These are phyloP conservation scores for Furcula furcula DNA, from an alignment of 2,888 invertebrate species.

Conservation along the genomic window DNA sequence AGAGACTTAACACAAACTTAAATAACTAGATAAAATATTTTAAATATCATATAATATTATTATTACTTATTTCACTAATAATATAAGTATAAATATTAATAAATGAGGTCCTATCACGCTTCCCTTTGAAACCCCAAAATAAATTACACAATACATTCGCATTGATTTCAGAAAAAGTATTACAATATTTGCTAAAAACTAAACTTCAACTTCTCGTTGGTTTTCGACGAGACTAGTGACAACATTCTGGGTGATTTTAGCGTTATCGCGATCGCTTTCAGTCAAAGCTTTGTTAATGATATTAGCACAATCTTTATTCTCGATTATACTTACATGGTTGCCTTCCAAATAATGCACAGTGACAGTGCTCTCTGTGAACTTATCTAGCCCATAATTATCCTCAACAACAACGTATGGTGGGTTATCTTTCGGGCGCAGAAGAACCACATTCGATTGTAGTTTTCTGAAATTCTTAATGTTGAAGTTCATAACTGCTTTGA, in stretches of 20 bases:
- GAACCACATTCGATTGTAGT: constrained; percentile 80
- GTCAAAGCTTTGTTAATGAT: constrained; percentile 79
- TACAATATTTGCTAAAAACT: constrained; percentile 9
- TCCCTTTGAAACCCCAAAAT: constrained; percentile 25
- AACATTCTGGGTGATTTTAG: constrained; percentile 49
- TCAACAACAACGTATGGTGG: constrained; percentile 75
- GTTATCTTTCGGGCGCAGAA: constrained; percentile 84
- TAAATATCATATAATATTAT: too few species aligned
- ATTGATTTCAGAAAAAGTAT: constrained; percentile 10
- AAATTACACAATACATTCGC: constrained; percentile 18
- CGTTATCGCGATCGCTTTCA: constrained; percentile 38
- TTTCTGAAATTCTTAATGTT: constrained; percentile 67
- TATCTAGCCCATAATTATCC: constrained; percentile 85
- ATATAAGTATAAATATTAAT: constrained; percentile 6
- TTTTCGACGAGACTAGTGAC: constrained; percentile 65
- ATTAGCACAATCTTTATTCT: constrained; percentile 83
- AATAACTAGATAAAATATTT: too few species aligned
- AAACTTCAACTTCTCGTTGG: constrained; percentile 47
- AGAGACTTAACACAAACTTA: constrained; percentile 25
- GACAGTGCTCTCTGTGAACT: constrained; percentile 79
- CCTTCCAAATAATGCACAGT: constrained; percentile 86
- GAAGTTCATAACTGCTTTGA: constrained; percentile 77
- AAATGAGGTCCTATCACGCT: neutral
- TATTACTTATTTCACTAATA: constrained; percentile 23
- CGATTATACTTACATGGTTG: constrained; percentile 86